Percentiles rank a stretch among this genome's conserved stretches.
phyloP scores from a whole-genome alignment of 2,888 invertebrate species.

The Lepidocyrtinus sp. region DNA sequence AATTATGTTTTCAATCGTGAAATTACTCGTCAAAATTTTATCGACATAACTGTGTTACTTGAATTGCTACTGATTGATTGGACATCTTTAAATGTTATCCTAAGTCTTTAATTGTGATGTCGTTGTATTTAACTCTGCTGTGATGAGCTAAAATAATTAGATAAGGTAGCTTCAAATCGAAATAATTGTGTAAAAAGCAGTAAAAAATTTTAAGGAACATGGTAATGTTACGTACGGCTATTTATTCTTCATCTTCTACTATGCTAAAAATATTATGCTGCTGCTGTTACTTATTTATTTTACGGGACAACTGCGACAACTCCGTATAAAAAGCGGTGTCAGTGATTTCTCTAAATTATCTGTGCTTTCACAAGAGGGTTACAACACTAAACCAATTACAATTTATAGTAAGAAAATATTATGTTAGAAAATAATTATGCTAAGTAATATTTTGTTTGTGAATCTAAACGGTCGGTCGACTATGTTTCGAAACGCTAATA shows the following conservation, averaged over 20 bases:
- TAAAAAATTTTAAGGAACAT: too few relatives aligned
- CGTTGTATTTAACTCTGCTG: conserved; percentile 55
- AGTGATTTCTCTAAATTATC: background rate
- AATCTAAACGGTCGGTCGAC: background rate
- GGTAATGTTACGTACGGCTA: too few relatives aligned
- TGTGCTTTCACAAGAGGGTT: conserved; percentile 15
- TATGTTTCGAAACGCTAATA: too few relatives aligned
- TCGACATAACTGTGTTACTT: conserved; percentile 7
- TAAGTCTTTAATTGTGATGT: conserved; percentile 44
- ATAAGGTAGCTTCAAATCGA: background rate
- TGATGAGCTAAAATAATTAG: conserved; percentile 43
- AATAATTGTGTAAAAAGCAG: background rate
- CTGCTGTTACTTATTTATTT: background rate
- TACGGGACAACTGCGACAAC: background rate
- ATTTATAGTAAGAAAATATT: too few relatives aligned
- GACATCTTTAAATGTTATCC: background rate
- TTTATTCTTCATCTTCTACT: background rate
- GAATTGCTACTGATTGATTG: background rate
- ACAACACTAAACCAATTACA: too few relatives aligned
- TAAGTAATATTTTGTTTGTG: background rate
- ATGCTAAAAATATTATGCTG: background rate
- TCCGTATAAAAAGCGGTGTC: background rate
- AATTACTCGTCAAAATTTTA: too few relatives aligned
- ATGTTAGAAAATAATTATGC: too few relatives aligned
- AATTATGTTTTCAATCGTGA: too few relatives aligned